Evolutionary conservation across 2,797 vertebrate species (phyloP).

Genomic region (Dipus sagitta): DNA sequence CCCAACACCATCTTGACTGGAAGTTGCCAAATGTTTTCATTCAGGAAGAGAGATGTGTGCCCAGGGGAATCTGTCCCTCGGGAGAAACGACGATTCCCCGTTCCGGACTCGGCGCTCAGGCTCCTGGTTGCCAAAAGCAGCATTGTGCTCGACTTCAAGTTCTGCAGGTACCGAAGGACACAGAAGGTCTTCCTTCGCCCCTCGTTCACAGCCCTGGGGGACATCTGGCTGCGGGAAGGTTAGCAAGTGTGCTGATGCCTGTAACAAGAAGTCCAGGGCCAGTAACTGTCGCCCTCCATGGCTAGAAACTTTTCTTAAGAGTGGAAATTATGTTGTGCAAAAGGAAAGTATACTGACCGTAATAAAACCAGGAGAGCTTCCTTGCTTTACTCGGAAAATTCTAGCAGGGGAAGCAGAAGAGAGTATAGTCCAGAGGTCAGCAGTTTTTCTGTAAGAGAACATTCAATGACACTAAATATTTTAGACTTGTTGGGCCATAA

Average conservation of each 20-base stretch:
- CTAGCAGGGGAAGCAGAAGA: not conserved
- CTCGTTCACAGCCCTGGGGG: not conserved
- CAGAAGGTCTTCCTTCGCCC: not conserved
- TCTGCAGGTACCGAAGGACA: not conserved
- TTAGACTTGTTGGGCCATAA: not conserved
- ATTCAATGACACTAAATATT: not conserved
- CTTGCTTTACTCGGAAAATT: not conserved
- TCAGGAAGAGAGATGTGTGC: not conserved
- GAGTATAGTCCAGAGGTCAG: not conserved
- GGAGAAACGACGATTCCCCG: not conserved
- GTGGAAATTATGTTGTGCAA: not conserved
- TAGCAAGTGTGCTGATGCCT: not conserved
- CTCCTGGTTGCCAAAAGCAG: not conserved
- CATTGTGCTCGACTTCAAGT: not conserved
- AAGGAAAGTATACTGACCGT: not conserved
- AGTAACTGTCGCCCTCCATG: accelerated
- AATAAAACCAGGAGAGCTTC: not conserved
- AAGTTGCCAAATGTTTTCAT: not conserved
- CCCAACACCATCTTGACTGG: no score
- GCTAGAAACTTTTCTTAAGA: not conserved
- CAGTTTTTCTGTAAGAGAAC: not conserved
- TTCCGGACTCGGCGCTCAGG: not conserved
- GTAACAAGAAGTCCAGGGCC: not conserved
- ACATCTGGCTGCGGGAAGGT: not conserved
- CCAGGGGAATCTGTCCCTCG: not conserved